Evolutionary conservation across 2,888 invertebrate species (phyloP).

Genomic region (Nudaria mundana): DNA sequence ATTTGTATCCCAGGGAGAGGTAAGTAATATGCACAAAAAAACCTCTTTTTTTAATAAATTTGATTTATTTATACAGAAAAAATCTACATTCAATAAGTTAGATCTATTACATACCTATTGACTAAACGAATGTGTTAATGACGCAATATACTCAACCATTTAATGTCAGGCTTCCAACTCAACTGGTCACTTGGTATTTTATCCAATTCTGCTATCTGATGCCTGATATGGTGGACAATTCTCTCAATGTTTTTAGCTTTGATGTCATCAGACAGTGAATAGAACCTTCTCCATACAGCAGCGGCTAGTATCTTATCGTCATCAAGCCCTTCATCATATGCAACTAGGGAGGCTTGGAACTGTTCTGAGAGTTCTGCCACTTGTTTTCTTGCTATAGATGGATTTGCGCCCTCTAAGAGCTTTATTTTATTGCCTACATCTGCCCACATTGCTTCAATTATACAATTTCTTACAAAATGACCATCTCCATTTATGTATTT

Average conservation of each 20-base stretch:
- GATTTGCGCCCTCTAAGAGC: constrained; percentile 85
- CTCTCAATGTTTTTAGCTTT: constrained; percentile 85
- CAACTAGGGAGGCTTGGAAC: constrained; percentile 91
- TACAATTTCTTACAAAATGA: constrained; percentile 84
- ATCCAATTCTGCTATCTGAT: constrained; percentile 81
- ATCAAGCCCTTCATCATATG: constrained; percentile 93
- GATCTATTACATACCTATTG: constrained; percentile 9
- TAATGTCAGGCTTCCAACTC: constrained; percentile 77
- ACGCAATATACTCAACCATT: constrained; percentile 76
- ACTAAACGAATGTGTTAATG: constrained; percentile 34
- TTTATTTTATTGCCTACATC: constrained; percentile 88
- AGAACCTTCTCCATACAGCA: constrained; percentile 93
- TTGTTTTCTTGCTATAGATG: constrained; percentile 83
- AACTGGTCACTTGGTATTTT: constrained; percentile 79
- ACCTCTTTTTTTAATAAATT: too few species aligned
- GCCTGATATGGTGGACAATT: constrained; percentile 88
- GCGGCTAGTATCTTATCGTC: constrained; percentile 90
- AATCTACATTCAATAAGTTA: constrained; percentile 82
- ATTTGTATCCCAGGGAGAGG: too few species aligned
- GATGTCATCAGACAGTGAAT: constrained; percentile 82
- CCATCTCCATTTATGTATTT: constrained; percentile 83
- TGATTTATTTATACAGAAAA: constrained; percentile 20
- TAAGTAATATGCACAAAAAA: too few species aligned
- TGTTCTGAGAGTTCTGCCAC: constrained; percentile 86
- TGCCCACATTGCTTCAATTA: constrained; percentile 91